phyloP scores from a whole-genome alignment of 2,113 vertebrate species.

The Ciconia boyciana region DNA sequence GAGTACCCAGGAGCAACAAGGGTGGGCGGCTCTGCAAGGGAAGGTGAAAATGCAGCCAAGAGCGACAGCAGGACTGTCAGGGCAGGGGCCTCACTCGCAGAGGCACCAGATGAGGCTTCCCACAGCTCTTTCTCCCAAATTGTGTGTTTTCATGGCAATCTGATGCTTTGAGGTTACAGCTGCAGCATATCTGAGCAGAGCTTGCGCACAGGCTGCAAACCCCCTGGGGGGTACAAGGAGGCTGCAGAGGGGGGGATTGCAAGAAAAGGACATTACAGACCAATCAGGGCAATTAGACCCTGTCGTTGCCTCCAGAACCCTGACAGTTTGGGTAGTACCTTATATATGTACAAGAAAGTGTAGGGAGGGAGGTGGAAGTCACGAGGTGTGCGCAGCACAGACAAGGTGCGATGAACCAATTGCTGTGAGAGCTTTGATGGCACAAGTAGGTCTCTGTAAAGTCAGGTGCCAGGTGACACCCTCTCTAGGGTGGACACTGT shows the following conservation, averaged over 20 bases:
- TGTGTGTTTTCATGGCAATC: background rate
- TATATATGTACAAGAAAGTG: background rate
- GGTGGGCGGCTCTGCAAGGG: background rate
- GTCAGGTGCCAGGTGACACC: background rate
- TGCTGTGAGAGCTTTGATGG: background rate
- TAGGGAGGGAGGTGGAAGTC: background rate
- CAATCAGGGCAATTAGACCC: background rate
- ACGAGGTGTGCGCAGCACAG: rapidly evolving
- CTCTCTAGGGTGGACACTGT: background rate
- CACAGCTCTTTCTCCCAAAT: background rate
- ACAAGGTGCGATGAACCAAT: background rate
- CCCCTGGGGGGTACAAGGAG: rapidly evolving
- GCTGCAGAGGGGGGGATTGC: background rate
- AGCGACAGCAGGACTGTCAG: background rate
- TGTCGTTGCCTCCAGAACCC: rapidly evolving
- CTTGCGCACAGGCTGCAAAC: background rate
- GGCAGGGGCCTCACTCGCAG: background rate
- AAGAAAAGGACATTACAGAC: background rate
- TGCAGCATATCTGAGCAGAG: background rate
- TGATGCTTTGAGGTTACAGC: background rate
- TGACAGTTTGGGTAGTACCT: background rate
- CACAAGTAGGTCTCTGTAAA: background rate
- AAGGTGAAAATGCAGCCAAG: background rate
- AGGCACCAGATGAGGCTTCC: background rate
- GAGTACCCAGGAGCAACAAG: too few relatives aligned